These are phyloP conservation scores for Stenopsyche tienmushanensis DNA, from an alignment of 1,140 invertebrate genomes.

Conservation along the genomic window DNA sequence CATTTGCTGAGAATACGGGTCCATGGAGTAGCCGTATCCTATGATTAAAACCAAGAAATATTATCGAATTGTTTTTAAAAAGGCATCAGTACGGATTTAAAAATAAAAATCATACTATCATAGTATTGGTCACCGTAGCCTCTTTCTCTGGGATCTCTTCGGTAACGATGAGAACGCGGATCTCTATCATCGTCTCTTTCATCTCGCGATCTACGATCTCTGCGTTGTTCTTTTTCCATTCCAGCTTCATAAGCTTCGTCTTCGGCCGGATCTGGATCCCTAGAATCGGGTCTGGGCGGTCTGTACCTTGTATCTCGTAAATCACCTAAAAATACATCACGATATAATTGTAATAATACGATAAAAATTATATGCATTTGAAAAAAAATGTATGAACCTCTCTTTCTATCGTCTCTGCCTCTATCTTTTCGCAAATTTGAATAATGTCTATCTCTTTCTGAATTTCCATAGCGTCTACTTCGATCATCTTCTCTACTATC, in stretches of 20 bases:
- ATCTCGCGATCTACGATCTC: slow-evolving; percentile 42
- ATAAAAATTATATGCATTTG: background rate
- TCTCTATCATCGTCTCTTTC: slow-evolving; percentile 44
- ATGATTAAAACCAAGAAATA: slow-evolving; percentile 40
- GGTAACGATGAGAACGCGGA: slow-evolving; percentile 45
- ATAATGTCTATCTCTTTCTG: slow-evolving; percentile 36
- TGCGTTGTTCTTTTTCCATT: slow-evolving; percentile 40
- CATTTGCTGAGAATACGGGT: slow-evolving; percentile 57
- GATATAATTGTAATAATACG: background rate
- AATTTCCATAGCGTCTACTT: slow-evolving; percentile 23
- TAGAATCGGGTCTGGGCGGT: slow-evolving; percentile 48
- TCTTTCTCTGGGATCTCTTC: slow-evolving; percentile 48
- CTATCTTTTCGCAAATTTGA: slow-evolving; percentile 28
- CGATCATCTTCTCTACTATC: slow-evolving; percentile 35
- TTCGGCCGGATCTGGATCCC: slow-evolving; percentile 42
- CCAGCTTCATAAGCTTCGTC: slow-evolving; percentile 44
- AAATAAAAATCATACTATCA: slow-evolving; percentile 26
- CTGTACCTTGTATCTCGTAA: slow-evolving; percentile 52
- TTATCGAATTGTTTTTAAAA: slow-evolving; percentile 21
- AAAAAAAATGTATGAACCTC: slow-evolving; percentile 35
- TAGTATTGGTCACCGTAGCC: slow-evolving; percentile 45
- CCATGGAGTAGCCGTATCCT: slow-evolving; percentile 52
- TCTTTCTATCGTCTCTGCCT: slow-evolving; percentile 45
- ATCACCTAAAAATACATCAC: slow-evolving; percentile 35
- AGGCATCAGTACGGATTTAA: background rate